Conservation (phyloP, 2,888 invertebrate genomes). For the Dendrolimus pini region DNA sequence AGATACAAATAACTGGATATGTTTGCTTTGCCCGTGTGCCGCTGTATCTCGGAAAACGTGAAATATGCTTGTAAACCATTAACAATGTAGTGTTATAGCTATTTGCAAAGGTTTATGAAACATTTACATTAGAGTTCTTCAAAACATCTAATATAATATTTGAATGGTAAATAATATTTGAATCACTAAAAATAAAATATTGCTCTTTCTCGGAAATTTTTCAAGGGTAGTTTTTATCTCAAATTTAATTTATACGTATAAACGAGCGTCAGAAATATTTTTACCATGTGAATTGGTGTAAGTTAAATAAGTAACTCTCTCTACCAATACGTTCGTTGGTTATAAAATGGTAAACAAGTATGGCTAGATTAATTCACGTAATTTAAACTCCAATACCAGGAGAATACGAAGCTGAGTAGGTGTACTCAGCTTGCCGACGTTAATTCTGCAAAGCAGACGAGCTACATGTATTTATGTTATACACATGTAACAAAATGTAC, state of each 20-base stretch:
- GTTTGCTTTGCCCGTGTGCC: neutral
- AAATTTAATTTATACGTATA: too few relatives aligned
- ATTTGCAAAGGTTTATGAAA: neutral
- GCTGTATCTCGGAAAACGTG: neutral
- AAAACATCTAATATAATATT: neutral
- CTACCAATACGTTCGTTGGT: too few relatives aligned
- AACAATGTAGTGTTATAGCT: neutral
- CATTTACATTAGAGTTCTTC: neutral
- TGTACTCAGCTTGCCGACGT: constrained; percentile 30
- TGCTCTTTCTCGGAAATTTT: too few relatives aligned
- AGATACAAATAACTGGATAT: constrained; percentile 3
- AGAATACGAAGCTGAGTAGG: constrained; percentile 50
- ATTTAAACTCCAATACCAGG: constrained; percentile 63
- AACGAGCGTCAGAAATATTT: too few relatives aligned
- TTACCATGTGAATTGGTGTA: too few relatives aligned
- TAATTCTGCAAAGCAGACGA: constrained; percentile 21
- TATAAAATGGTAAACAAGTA: too few relatives aligned
- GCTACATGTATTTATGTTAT: constrained; percentile 3
- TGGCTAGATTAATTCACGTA: constrained; percentile 61
- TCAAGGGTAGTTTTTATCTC: too few relatives aligned
- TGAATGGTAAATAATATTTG: too few relatives aligned
- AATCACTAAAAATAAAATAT: too few relatives aligned
- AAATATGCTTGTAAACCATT: neutral
- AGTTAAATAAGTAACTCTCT: too few relatives aligned
- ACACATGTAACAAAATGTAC: too few relatives aligned